Evolutionary conservation across 2,113 vertebrate genomes (phyloP).

Genomic region (Ia io): DNA sequence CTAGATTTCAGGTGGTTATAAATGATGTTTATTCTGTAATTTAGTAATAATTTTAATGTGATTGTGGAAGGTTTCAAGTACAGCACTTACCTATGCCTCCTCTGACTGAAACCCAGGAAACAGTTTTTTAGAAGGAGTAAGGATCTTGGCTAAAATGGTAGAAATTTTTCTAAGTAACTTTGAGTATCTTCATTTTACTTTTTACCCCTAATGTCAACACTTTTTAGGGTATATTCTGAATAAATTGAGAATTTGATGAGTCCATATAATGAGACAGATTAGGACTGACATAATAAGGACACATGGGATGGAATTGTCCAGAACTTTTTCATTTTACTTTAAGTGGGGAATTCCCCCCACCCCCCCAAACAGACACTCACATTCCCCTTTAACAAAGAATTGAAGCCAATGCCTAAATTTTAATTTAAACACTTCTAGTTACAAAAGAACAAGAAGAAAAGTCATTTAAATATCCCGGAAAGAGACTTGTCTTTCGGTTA

Average conservation of each 20-base stretch:
- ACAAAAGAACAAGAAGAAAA: background rate
- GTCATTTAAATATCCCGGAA: background rate
- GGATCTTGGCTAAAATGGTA: background rate
- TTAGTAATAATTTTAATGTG: background rate
- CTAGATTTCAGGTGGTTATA: background rate
- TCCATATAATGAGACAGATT: background rate
- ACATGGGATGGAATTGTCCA: background rate
- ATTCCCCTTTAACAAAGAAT: background rate
- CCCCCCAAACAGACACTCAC: background rate
- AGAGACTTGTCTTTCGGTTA: conserved; percentile 29
- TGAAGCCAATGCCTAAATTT: conserved; percentile 25
- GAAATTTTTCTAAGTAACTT: conserved; percentile 24
- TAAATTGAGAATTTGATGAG: background rate
- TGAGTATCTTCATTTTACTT: background rate
- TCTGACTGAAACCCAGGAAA: background rate
- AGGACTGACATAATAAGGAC: background rate
- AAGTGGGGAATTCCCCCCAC: background rate
- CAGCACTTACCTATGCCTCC: background rate
- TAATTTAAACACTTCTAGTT: background rate
- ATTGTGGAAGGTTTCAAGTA: background rate
- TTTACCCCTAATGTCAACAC: background rate
- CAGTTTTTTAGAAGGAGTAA: background rate
- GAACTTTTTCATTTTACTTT: background rate
- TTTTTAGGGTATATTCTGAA: background rate
- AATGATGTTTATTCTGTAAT: background rate